Percentiles rank a stretch among this genome's conserved stretches.
phyloP scores from a whole-genome alignment of 1,140 invertebrate genomes.

The Aphaenogaster rudis region DNA sequence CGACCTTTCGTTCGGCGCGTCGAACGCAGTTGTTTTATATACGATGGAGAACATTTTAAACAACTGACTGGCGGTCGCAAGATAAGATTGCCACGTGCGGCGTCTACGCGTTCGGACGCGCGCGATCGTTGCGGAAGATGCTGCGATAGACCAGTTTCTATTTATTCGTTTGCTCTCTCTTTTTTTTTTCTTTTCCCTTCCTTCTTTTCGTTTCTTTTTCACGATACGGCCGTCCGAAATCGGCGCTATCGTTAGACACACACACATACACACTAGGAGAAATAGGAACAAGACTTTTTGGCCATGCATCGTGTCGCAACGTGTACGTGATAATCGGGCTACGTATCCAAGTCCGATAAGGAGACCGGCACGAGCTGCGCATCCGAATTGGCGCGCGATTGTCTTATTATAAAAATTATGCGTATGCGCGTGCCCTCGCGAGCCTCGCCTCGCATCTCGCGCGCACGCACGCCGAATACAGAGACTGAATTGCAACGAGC shows the following conservation, averaged over 20 bases:
- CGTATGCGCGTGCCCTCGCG: slow-evolving; percentile 4
- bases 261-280: slow-evolving; percentile 71
- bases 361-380: slow-evolving; percentile 41
- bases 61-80: slow-evolving; percentile 54
- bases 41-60: slow-evolving; percentile 54
- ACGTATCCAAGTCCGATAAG: slow-evolving; percentile 50
- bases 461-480: not conserved
- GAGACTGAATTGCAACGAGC: not conserved
- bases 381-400: slow-evolving; percentile 61
- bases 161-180: slow-evolving; percentile 15
- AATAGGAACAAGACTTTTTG: slow-evolving; percentile 80
- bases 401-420: slow-evolving; percentile 68
- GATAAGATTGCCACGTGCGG: slow-evolving; percentile 55
- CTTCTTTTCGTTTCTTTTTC: slow-evolving; percentile 19
- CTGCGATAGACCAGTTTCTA: slow-evolving; percentile 39
- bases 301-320: slow-evolving; percentile 70
- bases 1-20: slow-evolving; percentile 50
- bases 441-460: not conserved
- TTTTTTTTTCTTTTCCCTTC: slow-evolving; percentile 1
- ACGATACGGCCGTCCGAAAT: slow-evolving; percentile 58
- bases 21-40: slow-evolving; percentile 49
- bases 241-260: slow-evolving; percentile 54
- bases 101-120: slow-evolving; percentile 27
- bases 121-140: slow-evolving; percentile 33
- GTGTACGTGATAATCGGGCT: slow-evolving; percentile 42